Evolutionary conservation across 2,113 vertebrate genomes (phyloP), one percentile per base, ranked within the genome.

Genomic region (Pterocles orientalis): DNA sequence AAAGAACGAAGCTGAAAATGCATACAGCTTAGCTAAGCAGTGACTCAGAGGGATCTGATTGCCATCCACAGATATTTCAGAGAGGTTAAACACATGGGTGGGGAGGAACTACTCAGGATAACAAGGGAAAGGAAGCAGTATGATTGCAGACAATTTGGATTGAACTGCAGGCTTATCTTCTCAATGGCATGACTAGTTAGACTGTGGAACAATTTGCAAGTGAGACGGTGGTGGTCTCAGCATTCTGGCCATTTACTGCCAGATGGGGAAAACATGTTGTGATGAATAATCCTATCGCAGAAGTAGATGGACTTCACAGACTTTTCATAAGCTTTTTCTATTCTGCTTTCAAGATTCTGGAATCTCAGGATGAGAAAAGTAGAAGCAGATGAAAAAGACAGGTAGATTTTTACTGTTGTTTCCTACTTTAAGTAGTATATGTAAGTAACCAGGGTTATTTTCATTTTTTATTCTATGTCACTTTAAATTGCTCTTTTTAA

Each of bases 21-120:
- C 73, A 47, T 76, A 66, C 10, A 85, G 92, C 94, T 97, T 91
- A 95, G 92, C 89, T 97, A 96, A 94, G 94, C 94, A 94, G 75
- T 96, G 96, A 96, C 94, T 97, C 96, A 97, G 88, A 95, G 54
- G 73, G 73, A 94, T 91, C 73, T 96, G 96, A 97, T 96, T 96
- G 91, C 95, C 41, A 87, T 82, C 73, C 73, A 85, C 91, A 95
- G 56, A 76, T 82, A 87, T 87, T 91, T 89, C 84, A 26, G 73
- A 84, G 83, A 96, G 88, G 95, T 97, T 96, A 96, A 96, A 94
- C 58, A 85, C 62, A 62, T 86, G 95, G 85, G 82, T 94, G 88
- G 80, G 83, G 23, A 96, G 66, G 86, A 97, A 94, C 88, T 94
- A 65, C 91, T 94, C 81, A 80, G 82, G 91, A 96, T 79, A 92